Evolutionary conservation across 1,140 invertebrate species (phyloP), one percentile per base, ranked within the genome.

Genomic region (Prorops nasuta): DNA sequence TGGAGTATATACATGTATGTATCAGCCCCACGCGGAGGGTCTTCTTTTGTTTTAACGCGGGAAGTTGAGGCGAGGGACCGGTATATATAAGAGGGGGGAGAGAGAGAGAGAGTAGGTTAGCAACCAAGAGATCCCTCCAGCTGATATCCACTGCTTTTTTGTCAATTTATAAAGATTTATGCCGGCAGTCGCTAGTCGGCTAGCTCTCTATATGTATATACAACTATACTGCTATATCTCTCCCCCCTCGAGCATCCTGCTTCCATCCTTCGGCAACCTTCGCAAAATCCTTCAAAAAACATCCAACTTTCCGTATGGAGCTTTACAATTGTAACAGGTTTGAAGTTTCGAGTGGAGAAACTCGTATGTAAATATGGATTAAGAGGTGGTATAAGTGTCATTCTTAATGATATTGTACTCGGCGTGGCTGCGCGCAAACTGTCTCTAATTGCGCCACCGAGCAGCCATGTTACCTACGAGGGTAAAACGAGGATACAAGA

Each of bases 81-180:
- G 51, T 17, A 28, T 4, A 28, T 4, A 10, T 28, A 10, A 28
- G 24, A 10, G 24, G 24, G 24, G 4, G 10, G 24, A 28, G 24
- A 4, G 24, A 4, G 10, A 28, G 43, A 45, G 42, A 55, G 58
- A 62, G 58, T 57, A 54, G 62, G 57, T 61, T 62, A 66, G 56
- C 63, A 54, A n/a, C n/a, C n/a, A 47, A 28, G 55, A 69, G 67
- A 69, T 71, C 64, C 55, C 60, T 56, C 38, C 54, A 50, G 45
- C 57, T 44, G 67, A 69, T 67, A 69, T 49, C 54, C n/a, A 46
- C 61, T 39, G 61, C 65, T 66, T 69, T 67, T 71, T 69, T 71
- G 68, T 71, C 67, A 71, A 71, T 71, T 71, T 71, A 71, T 71
- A 71, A 69, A 61, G 67, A 71, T 71, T 71, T 71, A 71, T 71